Evolutionary conservation across 2,113 vertebrate species (phyloP), one percentile per base, ranked within the genome.

Genomic region (Lepus americanus): DNA sequence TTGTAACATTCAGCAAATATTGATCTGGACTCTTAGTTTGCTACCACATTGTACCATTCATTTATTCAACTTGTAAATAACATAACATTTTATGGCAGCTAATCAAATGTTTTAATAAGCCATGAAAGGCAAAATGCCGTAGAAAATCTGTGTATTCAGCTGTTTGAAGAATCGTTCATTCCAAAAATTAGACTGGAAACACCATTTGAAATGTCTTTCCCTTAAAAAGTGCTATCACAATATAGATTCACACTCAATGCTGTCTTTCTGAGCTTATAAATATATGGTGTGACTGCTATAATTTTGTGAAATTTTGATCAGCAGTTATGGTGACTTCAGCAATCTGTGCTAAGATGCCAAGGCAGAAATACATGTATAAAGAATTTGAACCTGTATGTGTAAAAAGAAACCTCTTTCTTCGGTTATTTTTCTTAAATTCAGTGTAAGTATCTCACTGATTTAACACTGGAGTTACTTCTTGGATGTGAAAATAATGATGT

Each of bases 401-500:
- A 79, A 73, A 17, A 92, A 89, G 74, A 94, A 97, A 97, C 96
- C 64, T 96, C 31, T 96, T 94, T 94, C 94, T 95, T 96, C 79
- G 87, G 94, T 86, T 92, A 64, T 97, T 94, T 96, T 97, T 98
- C 94, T 89, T 93, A 96, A 95, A 94, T 53, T 77, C 86, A 94
- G 90, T 97, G 96, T 55, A 91, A 97, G 95, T 96, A 97, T 78
- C 96, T 98, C 94, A 97, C 87, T 97, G 97, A 97, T 94, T 97
- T 98, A 97, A 84, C 96, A 97, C 97, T 97, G 97, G 95, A 98
- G 90, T 98, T 97, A 92, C 97, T 97, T 96, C 95, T 94, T 98
- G 97, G 94, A 95, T 97, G 87, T 98, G 97, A 98, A 98, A 98
- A 98, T 98, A 98, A 98, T 94, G 96, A 94, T 98, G 96, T 94